Base-by-base conservation (phyloP, 1,140 invertebrate species). In the Halictus rubicundus region DNA sequence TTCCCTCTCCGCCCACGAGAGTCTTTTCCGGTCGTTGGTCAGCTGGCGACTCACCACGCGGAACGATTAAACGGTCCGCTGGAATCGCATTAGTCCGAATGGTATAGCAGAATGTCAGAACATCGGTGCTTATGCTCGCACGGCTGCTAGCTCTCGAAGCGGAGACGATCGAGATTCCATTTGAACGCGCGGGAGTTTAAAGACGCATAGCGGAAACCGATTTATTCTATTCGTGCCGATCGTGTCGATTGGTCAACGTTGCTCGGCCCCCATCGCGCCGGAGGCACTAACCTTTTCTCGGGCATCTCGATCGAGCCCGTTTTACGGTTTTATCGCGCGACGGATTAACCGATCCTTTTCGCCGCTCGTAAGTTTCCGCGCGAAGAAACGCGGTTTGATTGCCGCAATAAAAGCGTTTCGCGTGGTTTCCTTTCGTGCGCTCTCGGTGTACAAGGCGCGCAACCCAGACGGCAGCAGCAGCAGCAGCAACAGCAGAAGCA, bases 331-430 rank as follows among this genome's bases (percentile, higher is more conserved):
- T 59, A 88, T 87, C 81, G 74, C 54, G 74, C 69, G 52, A 59
- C 23, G 65, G 72, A 86, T 80, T 80, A 81, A 75, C 70, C 70
- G 64, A 84, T 80, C 54, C 63, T 64, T 80, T 57, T 63, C 27
- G 60, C 63, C 46, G 74, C 23, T 57, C 66, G 72, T 70, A 63
- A 82, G 68, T 82, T 85, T 80, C 71, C 78, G 23, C 64, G 64
- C 63, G 69, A 75, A 83, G 68, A 80, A 86, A 83, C 80, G 80
- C 61, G 69, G 23, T 68, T 80, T 73, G 80, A 86, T 85, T 70
- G 76, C 68, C 54, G 76, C 83, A 74, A 85, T 86, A 87, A 87
- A 86, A 80, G 73, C 68, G 73, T 83, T 68, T 85, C 84, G 83
- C 84, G 80, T 69, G 77, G 57, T 83, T 87, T 83, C 81, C 77